These are phyloP conservation scores for Nymphalis polychloros DNA, from an alignment of 2,888 invertebrate species.

Conservation along the genomic window DNA sequence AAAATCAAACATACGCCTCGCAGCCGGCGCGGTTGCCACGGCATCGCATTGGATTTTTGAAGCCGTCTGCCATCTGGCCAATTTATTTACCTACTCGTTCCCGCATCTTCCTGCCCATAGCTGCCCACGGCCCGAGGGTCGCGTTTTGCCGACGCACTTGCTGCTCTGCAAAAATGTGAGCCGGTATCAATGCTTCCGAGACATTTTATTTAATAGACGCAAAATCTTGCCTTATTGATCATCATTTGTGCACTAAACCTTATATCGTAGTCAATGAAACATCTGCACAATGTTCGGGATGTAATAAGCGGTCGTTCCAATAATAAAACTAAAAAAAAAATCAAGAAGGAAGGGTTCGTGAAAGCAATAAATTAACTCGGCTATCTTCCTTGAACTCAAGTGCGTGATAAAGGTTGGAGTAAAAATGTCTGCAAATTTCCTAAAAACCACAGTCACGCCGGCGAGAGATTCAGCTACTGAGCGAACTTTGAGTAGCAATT, in stretches of 20 bases:
- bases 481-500: background rate
- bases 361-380: slow-evolving; percentile 31
- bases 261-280: slow-evolving; percentile 1
- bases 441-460: slow-evolving; percentile 7
- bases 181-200: slow-evolving; percentile 17
- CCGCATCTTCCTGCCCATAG: slow-evolving; percentile 11
- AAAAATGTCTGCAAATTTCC: slow-evolving; percentile 22
- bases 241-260: background rate
- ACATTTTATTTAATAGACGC: slow-evolving; percentile 12
- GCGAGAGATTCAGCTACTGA: background rate
- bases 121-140: background rate
- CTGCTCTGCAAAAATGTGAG: background rate
- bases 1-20: slow-evolving; percentile 7
- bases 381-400: slow-evolving; percentile 21
- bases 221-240: slow-evolving; percentile 10
- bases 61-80: slow-evolving; percentile 24
- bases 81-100: slow-evolving; percentile 7
- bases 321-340: slow-evolving; percentile 26
- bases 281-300: background rate
- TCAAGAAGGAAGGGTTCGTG: slow-evolving; percentile 26
- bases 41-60: slow-evolving; percentile 1
- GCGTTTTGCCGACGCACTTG: slow-evolving; percentile 1
- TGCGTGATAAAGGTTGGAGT: slow-evolving; percentile 27
- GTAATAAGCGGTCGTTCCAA: slow-evolving; percentile 14
- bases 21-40: slow-evolving; percentile 21